Conservation (phyloP, 2,888 invertebrate species). For the Mechanitis mazaeus region DNA sequence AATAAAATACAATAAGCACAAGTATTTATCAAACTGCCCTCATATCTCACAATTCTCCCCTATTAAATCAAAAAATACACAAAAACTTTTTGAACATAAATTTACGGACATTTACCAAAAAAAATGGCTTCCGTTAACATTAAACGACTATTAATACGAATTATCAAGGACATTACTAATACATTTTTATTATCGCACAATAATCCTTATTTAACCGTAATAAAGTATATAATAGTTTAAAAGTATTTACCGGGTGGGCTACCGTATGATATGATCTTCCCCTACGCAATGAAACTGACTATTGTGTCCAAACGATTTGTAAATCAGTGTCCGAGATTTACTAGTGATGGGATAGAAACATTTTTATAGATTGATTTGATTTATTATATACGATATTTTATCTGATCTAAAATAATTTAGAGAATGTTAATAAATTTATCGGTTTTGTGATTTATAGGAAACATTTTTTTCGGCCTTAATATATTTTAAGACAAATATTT, state of each 20-base stretch:
- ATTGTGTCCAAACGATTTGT: conserved; percentile 54
- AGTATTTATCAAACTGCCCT: background rate
- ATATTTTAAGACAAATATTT: too few relatives aligned
- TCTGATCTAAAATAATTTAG: too few relatives aligned
- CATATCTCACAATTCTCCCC: conserved; percentile 15
- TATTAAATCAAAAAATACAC: conserved; percentile 15
- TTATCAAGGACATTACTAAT: conserved; percentile 17
- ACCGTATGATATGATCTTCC: conserved; percentile 32
- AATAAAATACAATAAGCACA: background rate
- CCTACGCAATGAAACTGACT: conserved; percentile 41
- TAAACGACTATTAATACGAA: conserved; percentile 16
- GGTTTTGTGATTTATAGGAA: too few relatives aligned
- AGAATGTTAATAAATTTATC: too few relatives aligned
- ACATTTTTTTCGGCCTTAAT: too few relatives aligned
- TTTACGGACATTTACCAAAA: conserved; percentile 12
- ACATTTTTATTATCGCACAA: conserved; percentile 3
- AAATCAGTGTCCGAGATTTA: conserved; percentile 45
- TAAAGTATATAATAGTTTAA: conserved; percentile 13
- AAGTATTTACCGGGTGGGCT: conserved; percentile 9
- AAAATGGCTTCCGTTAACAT: conserved; percentile 25
- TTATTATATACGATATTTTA: conserved; percentile 10
- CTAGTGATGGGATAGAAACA: conserved; percentile 34
- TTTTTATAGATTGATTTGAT: conserved; percentile 20
- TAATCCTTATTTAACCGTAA: conserved; percentile 30
- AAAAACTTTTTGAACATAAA: conserved; percentile 22